phyloP scores from a whole-genome alignment of 2,797 vertebrate genomes.

The Galaxias olidus region DNA sequence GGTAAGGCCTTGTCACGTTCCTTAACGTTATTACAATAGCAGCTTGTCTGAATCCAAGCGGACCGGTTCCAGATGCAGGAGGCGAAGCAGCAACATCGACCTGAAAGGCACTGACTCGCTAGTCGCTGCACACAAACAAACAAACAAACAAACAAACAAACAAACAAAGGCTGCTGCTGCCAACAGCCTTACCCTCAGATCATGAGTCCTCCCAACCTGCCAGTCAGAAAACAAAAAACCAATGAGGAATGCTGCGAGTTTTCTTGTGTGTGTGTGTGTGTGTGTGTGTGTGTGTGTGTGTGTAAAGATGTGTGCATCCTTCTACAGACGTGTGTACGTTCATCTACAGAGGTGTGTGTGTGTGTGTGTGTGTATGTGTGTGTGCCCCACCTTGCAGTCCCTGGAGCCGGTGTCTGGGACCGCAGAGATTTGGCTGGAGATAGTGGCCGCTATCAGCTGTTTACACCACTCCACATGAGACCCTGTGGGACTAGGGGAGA shows the following conservation, averaged over 20 bases:
- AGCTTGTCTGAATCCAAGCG: too few relatives aligned
- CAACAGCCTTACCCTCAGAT: constrained; percentile 61
- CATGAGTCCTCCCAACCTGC: constrained; percentile 59
- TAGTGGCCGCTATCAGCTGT: constrained; percentile 95
- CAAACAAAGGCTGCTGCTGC: constrained; percentile 3
- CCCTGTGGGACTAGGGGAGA: constrained; percentile 82
- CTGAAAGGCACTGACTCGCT: too few relatives aligned
- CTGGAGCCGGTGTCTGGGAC: constrained; percentile 69
- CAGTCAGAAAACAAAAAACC: constrained; percentile 54
- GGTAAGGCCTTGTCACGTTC: too few relatives aligned
- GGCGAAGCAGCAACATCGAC: too few relatives aligned
- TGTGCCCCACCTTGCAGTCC: constrained; percentile 81
- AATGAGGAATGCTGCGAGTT: constrained; percentile 10
- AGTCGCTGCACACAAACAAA: too few relatives aligned
- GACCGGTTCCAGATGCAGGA: too few relatives aligned
- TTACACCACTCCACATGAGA: constrained; percentile 99
- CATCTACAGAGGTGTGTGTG: background rate
- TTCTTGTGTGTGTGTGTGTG: background rate
- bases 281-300: constrained; percentile 2
- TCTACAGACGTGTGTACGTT: constrained; percentile 1
- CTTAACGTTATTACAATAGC: too few relatives aligned
- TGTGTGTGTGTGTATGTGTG: background rate
- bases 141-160: background rate
- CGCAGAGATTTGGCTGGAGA: constrained; percentile 91
- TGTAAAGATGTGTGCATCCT: background rate